Conservation (phyloP, 2,797 vertebrate genomes). For the Sphenopsis melanotis region DNA sequence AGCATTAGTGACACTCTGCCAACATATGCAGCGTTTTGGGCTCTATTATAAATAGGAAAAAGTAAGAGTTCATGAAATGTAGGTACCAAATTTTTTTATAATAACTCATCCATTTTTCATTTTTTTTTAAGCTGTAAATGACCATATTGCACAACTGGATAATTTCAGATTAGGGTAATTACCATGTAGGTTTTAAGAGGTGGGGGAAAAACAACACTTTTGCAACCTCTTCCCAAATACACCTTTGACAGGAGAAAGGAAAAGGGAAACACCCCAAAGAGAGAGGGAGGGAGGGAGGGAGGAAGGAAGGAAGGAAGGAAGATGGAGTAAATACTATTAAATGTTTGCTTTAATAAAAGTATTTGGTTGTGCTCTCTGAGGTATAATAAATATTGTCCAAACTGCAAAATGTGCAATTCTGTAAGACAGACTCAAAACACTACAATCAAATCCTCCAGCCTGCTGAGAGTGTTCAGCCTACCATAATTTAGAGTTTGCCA, state of each 20-base stretch:
- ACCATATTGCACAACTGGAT: background rate
- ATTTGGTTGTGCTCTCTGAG: background rate
- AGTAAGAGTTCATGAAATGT: background rate
- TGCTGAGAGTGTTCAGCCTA: background rate
- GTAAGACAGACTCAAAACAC: background rate
- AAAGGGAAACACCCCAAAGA: background rate
- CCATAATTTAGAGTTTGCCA: background rate
- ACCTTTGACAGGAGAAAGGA: background rate
- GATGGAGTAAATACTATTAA: background rate
- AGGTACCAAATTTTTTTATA: background rate
- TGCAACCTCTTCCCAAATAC: background rate
- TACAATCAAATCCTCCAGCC: background rate
- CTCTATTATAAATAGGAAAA: background rate
- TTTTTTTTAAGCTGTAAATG: background rate
- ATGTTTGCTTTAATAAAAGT: background rate
- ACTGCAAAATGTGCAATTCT: constrained; percentile 6
- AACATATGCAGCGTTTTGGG: background rate
- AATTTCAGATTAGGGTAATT: background rate
- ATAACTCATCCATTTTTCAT: background rate
- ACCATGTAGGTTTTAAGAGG: background rate
- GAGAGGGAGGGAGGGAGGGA: background rate
- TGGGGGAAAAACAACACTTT: background rate
- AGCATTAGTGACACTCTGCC: background rate
- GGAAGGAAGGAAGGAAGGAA: background rate
- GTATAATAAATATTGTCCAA: constrained; percentile 7